phyloP scores from a whole-genome alignment of 2,797 vertebrate genomes.

The Crenichthys baileyi region DNA sequence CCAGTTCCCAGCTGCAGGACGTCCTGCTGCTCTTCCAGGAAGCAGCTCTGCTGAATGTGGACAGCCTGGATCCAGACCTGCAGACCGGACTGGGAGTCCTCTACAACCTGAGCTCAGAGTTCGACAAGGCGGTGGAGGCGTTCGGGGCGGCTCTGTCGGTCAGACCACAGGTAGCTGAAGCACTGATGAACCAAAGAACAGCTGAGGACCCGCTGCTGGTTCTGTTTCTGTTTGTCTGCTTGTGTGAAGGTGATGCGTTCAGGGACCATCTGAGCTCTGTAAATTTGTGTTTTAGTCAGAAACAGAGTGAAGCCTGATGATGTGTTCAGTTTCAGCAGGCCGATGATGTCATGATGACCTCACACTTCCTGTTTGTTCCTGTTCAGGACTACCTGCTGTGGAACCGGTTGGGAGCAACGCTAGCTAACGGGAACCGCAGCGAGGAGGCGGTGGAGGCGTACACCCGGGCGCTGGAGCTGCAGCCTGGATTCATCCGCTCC shows the following conservation, averaged over 20 bases:
- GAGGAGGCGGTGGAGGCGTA: slow-evolving; percentile 95
- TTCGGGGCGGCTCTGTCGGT: too few species aligned
- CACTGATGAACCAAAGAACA: too few species aligned
- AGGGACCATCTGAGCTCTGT: neutral
- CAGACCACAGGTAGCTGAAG: too few species aligned
- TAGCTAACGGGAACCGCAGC: slow-evolving; percentile 92
- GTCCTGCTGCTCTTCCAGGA: slow-evolving; percentile 91
- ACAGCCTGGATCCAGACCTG: slow-evolving; percentile 90
- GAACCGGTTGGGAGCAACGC: slow-evolving; percentile 94
- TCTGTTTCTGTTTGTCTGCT: too few species aligned
- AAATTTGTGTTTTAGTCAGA: too few species aligned
- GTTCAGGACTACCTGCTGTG: slow-evolving; percentile 92
- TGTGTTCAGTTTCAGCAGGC: too few species aligned
- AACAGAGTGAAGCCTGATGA: too few species aligned
- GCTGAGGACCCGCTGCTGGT: too few species aligned
- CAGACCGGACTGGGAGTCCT: too few species aligned
- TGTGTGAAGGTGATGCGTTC: neutral
- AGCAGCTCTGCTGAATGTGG: slow-evolving; percentile 87
- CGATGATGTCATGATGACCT: slow-evolving; percentile 9
- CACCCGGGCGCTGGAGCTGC: slow-evolving; percentile 90
- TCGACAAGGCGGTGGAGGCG: too few species aligned
- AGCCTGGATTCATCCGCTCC: too few species aligned
- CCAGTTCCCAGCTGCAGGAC: slow-evolving; percentile 87
- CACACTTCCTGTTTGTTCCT: neutral
- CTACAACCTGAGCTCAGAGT: too few species aligned